Base-by-base conservation (phyloP, 2,113 vertebrate genomes). In the Solenodon paradoxus region DNA sequence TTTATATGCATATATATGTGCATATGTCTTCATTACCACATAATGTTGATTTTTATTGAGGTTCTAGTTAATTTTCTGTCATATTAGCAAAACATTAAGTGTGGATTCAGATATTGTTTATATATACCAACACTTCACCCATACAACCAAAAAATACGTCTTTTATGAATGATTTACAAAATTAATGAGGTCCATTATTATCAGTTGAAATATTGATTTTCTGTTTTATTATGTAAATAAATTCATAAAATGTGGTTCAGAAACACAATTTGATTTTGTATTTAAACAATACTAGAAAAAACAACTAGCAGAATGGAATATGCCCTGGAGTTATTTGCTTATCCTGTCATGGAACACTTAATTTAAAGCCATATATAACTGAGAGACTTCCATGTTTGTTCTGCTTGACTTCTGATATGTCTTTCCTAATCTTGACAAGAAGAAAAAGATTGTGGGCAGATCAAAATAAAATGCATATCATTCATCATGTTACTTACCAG, bases 381-480 rank as follows among this genome's bases (percentile, higher is more conserved):
- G 66, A 84, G 26, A 85, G 68, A 78, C 45, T 91, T 88, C 26
- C 24, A 38, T 78, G 35, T 82, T 95, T 87, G 20, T 40, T 91
- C 32, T 63, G 12, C 86, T 94, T 83, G 68, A 93, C 30, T 94
- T 96, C 74, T 66, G 59, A 45, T 94, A 78, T 82, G 49, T 75
- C 57, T 94, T 17, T 91, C 35, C 61, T 82, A 95, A 95, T 95
- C 68, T 86, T 88, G 42, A 89, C 71, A 89, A 75, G 7, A 45
- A 42, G 45, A 95, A 78, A 28, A 93, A 94, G 61, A 95, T 74
- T 89, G 47, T 55, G 40, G 16, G 12, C 38, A 89, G 90, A 89
- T 95, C 87, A 89, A 95, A 94, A 91, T 94, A 75, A 92, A 92
- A 95, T 88, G 38, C 59, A 22, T 57, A 42, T 38, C 42, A 89